Base-by-base conservation (phyloP, 1,140 invertebrate genomes). In the Proales similis region DNA sequence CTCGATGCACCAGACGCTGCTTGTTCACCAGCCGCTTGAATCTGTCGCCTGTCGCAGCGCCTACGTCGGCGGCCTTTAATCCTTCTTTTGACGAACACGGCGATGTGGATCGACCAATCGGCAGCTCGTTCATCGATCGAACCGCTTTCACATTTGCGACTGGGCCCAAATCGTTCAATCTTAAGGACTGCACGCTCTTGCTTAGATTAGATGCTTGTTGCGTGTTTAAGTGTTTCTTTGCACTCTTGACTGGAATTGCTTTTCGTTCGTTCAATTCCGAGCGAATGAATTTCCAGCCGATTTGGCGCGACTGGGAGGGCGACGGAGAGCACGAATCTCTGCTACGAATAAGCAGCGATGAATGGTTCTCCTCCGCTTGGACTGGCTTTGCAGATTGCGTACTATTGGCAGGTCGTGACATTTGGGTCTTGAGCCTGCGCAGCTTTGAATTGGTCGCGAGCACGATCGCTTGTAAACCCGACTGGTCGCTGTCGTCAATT, bases 11-110 rank as follows among this genome's bases (percentile, higher is more conserved):
- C 2, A 45, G 26, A 14, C 39, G 32, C 32, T 45, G 39, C 20
- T 57, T 61, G 22, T 46, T 36, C 14, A 32, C 39, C 17, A 61
- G 11, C 17, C 7, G 14, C n/a, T 11, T 61, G 14, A 45, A 61
- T 24, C 7, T 61, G 26, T 19, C 12, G 17, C 26, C 20, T 9
- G 19, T 43, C 12, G 4, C 30, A 17, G 32, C 26, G 5, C 11
- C 26, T 24, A 30, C 9, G 12, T 19, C 12, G 14, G 5, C 17
- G 36, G 7, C 26, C 4, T 27, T 39, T 20, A 17, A 7, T 30
- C 5, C 2, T 27, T 60, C 32, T 14, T 60, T 43, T 39, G 22
- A 39, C 36, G 36, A 39, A 39, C 20, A 39, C 20, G n/a, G 2
- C 3, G 3, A 14, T 39, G 2, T 39, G 3, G 33, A 36, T 36